Evolutionary conservation across 2,797 vertebrate genomes (phyloP).

Genomic region (Dicrostonyx torquatus): DNA sequence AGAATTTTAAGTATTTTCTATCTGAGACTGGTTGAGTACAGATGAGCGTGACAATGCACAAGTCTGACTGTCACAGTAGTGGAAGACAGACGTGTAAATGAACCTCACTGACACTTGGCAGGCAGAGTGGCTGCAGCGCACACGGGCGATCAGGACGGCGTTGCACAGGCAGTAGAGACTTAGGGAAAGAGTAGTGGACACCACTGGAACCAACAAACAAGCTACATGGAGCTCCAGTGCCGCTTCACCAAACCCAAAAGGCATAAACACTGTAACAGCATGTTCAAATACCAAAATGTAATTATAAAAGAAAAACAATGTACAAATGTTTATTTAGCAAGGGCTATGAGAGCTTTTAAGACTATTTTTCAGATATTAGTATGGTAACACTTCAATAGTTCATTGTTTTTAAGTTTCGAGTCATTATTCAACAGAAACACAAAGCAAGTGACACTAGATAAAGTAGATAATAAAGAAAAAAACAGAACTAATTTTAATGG

Average conservation of each 20-base stretch:
- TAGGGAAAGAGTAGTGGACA: background rate
- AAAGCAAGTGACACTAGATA: background rate
- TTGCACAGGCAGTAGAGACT: background rate
- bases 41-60: background rate
- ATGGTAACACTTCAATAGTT: background rate
- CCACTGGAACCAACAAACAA: background rate
- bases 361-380: slow-evolving; percentile 5
- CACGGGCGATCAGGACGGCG: background rate
- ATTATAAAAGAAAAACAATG: background rate
- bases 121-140: background rate
- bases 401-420: background rate
- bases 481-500: background rate
- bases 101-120: background rate
- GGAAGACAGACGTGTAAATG: background rate
- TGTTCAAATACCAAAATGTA: slow-evolving; percentile 1
- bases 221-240: background rate
- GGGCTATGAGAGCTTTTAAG: background rate
- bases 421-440: slow-evolving; percentile 3
- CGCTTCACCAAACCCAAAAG: background rate
- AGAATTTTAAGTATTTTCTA: background rate
- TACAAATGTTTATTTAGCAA: background rate
- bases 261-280: background rate
- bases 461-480: background rate
- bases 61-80: background rate
- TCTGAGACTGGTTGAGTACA: background rate